Evolutionary conservation across 2,113 vertebrate species (phyloP).

Genomic region (Turnix velox): DNA sequence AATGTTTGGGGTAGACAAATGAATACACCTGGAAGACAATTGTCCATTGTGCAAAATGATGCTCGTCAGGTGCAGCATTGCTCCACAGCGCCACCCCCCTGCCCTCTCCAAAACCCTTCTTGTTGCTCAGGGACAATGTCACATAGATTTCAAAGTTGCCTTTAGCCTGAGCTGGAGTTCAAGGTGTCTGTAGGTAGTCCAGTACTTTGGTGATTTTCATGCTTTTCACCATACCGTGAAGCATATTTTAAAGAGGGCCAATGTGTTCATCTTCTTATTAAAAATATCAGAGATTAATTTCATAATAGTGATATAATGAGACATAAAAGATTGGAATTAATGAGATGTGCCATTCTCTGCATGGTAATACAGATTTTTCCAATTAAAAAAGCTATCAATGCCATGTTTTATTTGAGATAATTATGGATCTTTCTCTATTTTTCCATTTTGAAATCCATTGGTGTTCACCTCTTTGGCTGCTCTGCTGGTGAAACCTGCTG

Average conservation of each 20-base stretch:
- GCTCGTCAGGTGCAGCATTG: neutral
- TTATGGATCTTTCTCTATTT: neutral
- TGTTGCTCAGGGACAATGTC: neutral
- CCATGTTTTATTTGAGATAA: neutral
- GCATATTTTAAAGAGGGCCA: neutral
- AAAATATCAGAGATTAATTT: neutral
- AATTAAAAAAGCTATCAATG: neutral
- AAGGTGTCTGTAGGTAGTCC: neutral
- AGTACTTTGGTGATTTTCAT: neutral
- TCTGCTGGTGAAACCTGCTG: neutral
- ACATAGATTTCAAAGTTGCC: neutral
- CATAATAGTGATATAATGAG: neutral
- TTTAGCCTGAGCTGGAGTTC: neutral
- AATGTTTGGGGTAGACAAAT: conserved; percentile 50
- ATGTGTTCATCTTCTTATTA: neutral
- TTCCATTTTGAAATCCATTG: neutral
- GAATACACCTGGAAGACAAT: conserved; percentile 68
- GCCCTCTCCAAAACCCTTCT: neutral
- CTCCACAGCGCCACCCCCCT: neutral
- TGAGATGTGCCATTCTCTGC: neutral
- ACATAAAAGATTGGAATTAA: neutral
- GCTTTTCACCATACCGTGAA: neutral
- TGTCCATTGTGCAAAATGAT: conserved; percentile 22
- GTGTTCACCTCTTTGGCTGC: neutral
- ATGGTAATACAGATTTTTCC: neutral